These are phyloP conservation scores for Caiman crocodilus DNA, from an alignment of 2,797 vertebrate species.

Conservation along the genomic window DNA sequence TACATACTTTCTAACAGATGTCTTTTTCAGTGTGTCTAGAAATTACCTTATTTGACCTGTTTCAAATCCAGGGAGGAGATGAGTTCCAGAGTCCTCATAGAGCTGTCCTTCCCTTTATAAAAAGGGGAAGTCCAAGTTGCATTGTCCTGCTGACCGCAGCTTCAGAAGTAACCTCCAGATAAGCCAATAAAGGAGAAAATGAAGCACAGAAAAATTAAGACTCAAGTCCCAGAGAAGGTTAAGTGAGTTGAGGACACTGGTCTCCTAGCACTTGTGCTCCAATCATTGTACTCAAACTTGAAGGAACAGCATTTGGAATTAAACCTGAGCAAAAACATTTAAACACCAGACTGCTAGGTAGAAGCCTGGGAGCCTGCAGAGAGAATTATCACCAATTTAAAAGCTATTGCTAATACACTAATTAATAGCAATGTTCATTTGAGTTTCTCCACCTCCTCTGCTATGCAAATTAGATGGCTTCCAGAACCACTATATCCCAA, in stretches of 20 bases:
- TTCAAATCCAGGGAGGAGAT: background rate
- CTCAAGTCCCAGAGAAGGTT: background rate
- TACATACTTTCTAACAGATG: background rate
- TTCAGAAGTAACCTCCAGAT: background rate
- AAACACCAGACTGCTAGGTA: background rate
- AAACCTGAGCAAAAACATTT: slow-evolving; percentile 4
- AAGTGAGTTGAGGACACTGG: background rate
- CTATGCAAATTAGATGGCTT: slow-evolving; percentile 48
- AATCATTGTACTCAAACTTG: background rate
- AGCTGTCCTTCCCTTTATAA: background rate
- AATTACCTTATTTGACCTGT: background rate
- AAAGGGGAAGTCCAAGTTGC: background rate
- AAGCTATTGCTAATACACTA: slow-evolving; percentile 22
- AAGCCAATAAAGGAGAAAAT: background rate
- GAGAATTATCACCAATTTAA: slow-evolving; percentile 25
- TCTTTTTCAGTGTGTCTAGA: background rate
- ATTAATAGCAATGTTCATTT: slow-evolving; percentile 20
- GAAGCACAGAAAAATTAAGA: background rate
- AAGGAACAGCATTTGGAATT: background rate
- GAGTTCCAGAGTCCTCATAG: background rate
- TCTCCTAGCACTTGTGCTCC: background rate
- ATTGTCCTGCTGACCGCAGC: background rate
- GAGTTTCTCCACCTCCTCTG: slow-evolving; percentile 26
- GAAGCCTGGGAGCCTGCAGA: background rate
- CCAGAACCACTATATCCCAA: background rate